These are phyloP conservation scores for Moxostoma hubbsi DNA, from an alignment of 2,797 vertebrate genomes.

Conservation along the genomic window DNA sequence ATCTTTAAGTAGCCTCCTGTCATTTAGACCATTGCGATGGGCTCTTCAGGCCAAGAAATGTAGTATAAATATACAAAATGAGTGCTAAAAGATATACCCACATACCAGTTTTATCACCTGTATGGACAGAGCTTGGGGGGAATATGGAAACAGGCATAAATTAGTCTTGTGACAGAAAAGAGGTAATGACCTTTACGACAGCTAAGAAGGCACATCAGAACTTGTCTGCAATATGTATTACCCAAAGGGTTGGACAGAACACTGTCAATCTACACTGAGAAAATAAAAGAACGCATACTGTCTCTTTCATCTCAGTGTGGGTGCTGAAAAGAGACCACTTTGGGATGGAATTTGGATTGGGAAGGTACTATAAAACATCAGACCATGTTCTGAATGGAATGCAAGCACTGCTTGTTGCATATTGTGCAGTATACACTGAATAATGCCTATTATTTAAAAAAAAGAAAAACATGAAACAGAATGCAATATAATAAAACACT, in stretches of 20 bases:
- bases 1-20: neutral
- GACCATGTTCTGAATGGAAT: too few species aligned
- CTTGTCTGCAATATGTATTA: slow-evolving; percentile 67
- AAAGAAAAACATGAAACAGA: too few species aligned
- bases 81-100: slow-evolving; percentile 34
- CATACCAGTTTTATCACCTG: slow-evolving; percentile 38
- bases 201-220: slow-evolving; percentile 67
- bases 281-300: neutral
- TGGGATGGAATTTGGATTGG: slow-evolving; percentile 15
- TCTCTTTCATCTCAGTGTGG: slow-evolving; percentile 36
- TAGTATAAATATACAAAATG: slow-evolving; percentile 26
- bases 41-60: slow-evolving; percentile 30
- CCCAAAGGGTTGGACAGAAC: slow-evolving; percentile 53
- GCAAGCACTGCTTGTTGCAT: too few species aligned
- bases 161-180: slow-evolving; percentile 50
- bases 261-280: slow-evolving; percentile 48
- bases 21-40: slow-evolving; percentile 3
- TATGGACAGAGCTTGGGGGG: slow-evolving; percentile 14
- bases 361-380: neutral
- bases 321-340: slow-evolving; percentile 40
- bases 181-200: slow-evolving; percentile 55
- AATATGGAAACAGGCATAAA: slow-evolving; percentile 52
- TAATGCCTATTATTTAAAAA: too few species aligned
- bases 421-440: too few species aligned
- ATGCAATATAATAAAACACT: too few species aligned